Evolutionary conservation across 92 coral and sea anemone genomes (phyloP).

Genomic region (Virgularia gustaviana): DNA sequence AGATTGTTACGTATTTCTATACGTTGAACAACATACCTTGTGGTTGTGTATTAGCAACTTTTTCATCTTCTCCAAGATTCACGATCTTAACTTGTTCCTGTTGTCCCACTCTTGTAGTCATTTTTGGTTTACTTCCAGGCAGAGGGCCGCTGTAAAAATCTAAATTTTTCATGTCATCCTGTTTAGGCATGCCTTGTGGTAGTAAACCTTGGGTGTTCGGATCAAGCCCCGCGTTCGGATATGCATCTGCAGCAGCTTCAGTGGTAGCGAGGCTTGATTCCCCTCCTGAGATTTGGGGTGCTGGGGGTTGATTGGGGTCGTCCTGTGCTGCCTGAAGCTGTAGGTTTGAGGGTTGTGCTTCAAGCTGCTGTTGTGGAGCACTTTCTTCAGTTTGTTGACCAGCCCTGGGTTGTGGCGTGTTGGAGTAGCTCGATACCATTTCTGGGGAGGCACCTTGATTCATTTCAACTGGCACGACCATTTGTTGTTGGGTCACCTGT

Average conservation of each 20-base stretch:
- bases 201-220: background rate
- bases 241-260: conserved; percentile 1
- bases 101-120: conserved; percentile 2
- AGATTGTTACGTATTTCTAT: background rate
- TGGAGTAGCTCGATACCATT: conserved; percentile 12
- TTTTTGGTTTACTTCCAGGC: conserved; percentile 18
- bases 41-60: conserved; percentile 7
- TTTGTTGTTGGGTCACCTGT: conserved; percentile 6
- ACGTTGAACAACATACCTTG: no score
- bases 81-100: conserved; percentile 30
- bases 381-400: conserved; percentile 4
- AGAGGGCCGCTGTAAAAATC: conserved; percentile 18
- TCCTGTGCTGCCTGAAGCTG: conserved; percentile 8
- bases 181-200: background rate
- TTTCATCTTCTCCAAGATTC: conserved; percentile 34
- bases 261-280: background rate
- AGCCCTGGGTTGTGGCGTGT: background rate
- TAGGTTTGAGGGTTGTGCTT: conserved; percentile 14
- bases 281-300: background rate
- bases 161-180: conserved; percentile 15
- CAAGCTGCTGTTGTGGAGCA: conserved; percentile 3
- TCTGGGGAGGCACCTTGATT: background rate
- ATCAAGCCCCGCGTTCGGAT: background rate
- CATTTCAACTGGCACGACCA: conserved; percentile 1
- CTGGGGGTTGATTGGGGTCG: conserved; percentile 27